Evolutionary conservation across 2,797 vertebrate species (phyloP), one percentile per base, ranked within the genome.

Genomic region (Clamator glandarius): DNA sequence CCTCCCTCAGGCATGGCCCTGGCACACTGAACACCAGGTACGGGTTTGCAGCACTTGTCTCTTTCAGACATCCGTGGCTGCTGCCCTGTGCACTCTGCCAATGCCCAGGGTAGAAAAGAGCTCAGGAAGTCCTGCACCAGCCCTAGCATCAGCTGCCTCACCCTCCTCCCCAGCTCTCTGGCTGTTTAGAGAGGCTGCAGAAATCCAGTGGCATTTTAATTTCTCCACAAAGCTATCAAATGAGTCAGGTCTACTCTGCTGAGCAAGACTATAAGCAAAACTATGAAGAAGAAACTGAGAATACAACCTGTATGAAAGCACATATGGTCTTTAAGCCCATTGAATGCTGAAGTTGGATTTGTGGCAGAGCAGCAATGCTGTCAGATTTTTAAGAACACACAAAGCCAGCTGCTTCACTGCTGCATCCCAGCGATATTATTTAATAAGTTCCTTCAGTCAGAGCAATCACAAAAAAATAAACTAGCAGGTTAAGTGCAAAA

Each of bases 391-490:
- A 68, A 41, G 46, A 74, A 35, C 26, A 50, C 1, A 1, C 35
- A 18, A 4, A 11, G 24, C 73, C 63, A 81, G 29, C 35, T 68
- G 19, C 64, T 92, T 73, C 84, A 83, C 51, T 41, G 12, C 21
- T 36, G 6, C 21, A 66, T 74, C 63, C 41, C 57, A 51, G 31
- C 15, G 61, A 86, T 50, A 76, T 69, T 85, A 44, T 84, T 72
- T 87, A 70, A 74, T 70, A 69, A 66, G 28, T 35, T 82, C 33
- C 68, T 67, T 81, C 83, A 87, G 46, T 61, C 83, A 61, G 44
- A 28, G 44, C 12, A 26, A 54, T 88, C n/a, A 44, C 61, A 94
- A 85, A 93, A 74, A 90, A 93, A 85, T 54, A 89, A 90, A 91
- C 57, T 52, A 86, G 66, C 14, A 82, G 58, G 52, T 58, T 44